These are phyloP conservation scores for Melanotus villosus DNA, from an alignment of 2,888 invertebrate genomes.

Conservation along the genomic window DNA sequence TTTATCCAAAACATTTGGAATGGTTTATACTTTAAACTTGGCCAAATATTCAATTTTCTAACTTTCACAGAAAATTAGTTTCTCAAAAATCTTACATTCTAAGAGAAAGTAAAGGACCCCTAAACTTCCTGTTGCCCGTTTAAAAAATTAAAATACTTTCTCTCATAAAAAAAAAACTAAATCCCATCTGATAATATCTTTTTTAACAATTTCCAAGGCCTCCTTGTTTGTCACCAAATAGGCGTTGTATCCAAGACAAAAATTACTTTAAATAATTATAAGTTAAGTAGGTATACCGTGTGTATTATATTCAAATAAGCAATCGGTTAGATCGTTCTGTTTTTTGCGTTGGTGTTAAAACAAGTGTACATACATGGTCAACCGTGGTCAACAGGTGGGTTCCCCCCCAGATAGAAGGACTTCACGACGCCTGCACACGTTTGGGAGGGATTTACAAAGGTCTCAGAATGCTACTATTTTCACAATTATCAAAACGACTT, in stretches of 20 bases:
- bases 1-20: too few relatives aligned
- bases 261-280: not conserved
- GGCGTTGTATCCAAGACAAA: too few relatives aligned
- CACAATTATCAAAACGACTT: constrained; percentile 34
- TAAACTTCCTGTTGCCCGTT: too few relatives aligned
- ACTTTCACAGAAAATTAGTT: too few relatives aligned
- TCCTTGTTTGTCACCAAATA: not conserved
- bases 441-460: constrained; percentile 41
- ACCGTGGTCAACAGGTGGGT: constrained; percentile 36
- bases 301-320: constrained; percentile 36
- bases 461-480: constrained; percentile 26
- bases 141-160: too few relatives aligned
- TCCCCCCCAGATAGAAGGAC: constrained; percentile 22
- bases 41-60: too few relatives aligned
- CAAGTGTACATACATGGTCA: constrained; percentile 35
- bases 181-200: too few relatives aligned
- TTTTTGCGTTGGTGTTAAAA: constrained; percentile 39
- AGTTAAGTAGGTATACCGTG: not conserved
- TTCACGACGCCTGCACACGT: constrained; percentile 8
- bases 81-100: too few relatives aligned
- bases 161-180: too few relatives aligned
- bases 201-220: constrained; percentile 10
- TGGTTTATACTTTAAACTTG: too few relatives aligned
- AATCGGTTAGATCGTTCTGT: constrained; percentile 30
- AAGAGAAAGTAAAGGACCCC: too few relatives aligned